These are phyloP conservation scores for Ispidina picta DNA, from an alignment of 2,797 vertebrate genomes.

Conservation along the genomic window DNA sequence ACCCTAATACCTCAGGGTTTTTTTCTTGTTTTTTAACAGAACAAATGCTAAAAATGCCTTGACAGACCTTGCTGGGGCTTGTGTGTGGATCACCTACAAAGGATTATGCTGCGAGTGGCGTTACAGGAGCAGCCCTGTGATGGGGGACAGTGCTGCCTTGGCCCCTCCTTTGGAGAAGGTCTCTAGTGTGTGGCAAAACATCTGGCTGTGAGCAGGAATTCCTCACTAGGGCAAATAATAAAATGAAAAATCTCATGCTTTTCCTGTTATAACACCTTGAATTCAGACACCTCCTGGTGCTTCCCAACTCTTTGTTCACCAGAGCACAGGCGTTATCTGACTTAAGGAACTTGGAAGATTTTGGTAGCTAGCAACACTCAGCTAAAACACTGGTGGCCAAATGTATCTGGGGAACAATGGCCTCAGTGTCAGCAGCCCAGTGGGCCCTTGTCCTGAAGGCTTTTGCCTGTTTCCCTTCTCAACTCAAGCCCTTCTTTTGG, in stretches of 20 bases:
- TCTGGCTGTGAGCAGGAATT: not conserved
- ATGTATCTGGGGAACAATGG: not conserved
- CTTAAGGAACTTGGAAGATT: not conserved
- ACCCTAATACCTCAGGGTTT: slow-evolving; percentile 96
- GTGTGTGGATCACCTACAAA: slow-evolving; percentile 49
- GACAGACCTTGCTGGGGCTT: slow-evolving; percentile 82
- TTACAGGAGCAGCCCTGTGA: slow-evolving; percentile 69
- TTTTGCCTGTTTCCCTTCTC: not conserved
- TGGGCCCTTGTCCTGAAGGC: not conserved
- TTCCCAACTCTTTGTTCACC: not conserved
- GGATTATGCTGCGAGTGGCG: not conserved
- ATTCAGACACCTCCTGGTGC: not conserved
- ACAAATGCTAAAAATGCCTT: slow-evolving; percentile 86
- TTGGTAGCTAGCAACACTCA: rapidly evolving
- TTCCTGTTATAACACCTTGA: not conserved
- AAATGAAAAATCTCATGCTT: not conserved
- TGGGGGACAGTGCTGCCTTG: not conserved
- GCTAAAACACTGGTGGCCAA: not conserved
- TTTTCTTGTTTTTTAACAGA: slow-evolving; percentile 80
- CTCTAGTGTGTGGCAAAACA: not conserved
- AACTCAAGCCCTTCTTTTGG: not conserved
- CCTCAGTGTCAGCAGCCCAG: not conserved
- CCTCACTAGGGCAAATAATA: not conserved
- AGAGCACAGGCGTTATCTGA: not conserved
- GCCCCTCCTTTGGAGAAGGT: not conserved